phyloP scores from a whole-genome alignment of 92 coral and sea anemone genomes.

The Porites divaricata region DNA sequence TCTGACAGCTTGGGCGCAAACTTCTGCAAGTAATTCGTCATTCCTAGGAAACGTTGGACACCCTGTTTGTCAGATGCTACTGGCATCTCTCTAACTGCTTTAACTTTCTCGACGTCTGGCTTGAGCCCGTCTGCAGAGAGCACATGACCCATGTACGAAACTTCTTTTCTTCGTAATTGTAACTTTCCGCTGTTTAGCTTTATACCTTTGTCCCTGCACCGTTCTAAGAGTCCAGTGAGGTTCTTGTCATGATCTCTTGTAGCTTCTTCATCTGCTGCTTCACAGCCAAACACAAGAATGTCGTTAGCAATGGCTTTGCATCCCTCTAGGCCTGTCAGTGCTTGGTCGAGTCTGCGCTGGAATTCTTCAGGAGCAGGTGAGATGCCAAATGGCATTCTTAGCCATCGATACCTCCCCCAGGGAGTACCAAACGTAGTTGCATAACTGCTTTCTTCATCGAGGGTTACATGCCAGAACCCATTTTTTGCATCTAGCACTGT shows the following conservation, averaged over 20 bases:
- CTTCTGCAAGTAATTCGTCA: constrained; percentile 30
- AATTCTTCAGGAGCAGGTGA: constrained; percentile 7
- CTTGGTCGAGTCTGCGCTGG: not conserved
- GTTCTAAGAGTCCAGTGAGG: constrained; percentile 13
- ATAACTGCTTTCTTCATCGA: no score
- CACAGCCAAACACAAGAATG: constrained; percentile 44
- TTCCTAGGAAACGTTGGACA: constrained; percentile 18
- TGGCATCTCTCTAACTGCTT: constrained; percentile 27
- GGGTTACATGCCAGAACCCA: no score
- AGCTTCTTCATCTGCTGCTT: constrained; percentile 40
- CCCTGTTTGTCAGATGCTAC: constrained; percentile 6
- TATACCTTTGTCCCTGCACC: constrained; percentile 34
- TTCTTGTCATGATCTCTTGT: constrained; percentile 49
- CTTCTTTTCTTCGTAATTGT: constrained; percentile 7
- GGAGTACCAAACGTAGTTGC: constrained; percentile 51
- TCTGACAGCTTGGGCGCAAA: constrained; percentile 22
- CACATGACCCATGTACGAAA: constrained; percentile 25
- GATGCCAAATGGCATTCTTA: constrained; percentile 41
- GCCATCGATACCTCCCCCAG: constrained; percentile 34
- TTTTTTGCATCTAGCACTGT: no score
- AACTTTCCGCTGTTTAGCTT: constrained; percentile 36
- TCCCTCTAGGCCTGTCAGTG: constrained; percentile 43
- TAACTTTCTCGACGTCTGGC: constrained; percentile 21
- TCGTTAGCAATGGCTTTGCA: constrained; percentile 47
- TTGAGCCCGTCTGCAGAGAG: not conserved